These are phyloP conservation scores for Caenorhabditis japonica DNA, from an alignment of 2,888 invertebrate species.

Conservation along the genomic window DNA sequence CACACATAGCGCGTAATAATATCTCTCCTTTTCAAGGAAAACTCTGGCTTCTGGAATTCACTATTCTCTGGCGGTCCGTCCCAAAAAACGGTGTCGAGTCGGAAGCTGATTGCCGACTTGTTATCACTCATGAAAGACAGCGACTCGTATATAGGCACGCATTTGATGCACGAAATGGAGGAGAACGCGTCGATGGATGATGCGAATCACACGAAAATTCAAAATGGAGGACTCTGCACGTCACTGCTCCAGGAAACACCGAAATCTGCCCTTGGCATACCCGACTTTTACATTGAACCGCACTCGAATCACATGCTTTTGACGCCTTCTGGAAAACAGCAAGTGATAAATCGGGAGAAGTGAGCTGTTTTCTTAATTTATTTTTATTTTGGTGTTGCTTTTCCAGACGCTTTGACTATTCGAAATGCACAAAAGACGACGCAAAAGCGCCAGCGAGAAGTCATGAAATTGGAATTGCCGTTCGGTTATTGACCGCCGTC, in stretches of 20 bases:
- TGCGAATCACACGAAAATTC: not conserved
- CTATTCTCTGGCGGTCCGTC: conserved; percentile 12
- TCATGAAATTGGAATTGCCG: conserved; percentile 19
- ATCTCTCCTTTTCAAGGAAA: conserved; percentile 10
- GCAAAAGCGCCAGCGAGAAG: conserved; percentile 12
- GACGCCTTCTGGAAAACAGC: conserved; percentile 52
- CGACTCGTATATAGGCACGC: conserved; percentile 49
- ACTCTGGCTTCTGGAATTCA: conserved; percentile 28
- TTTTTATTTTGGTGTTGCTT: not conserved
- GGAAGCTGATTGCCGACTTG: conserved; percentile 25
- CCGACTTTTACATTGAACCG: conserved; percentile 57
- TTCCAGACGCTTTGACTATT: conserved; percentile 44
- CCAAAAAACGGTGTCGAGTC: not conserved
- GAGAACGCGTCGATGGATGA: not conserved
- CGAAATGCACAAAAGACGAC: conserved; percentile 29
- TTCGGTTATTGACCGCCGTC: conserved; percentile 15
- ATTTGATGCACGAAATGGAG: conserved; percentile 28
- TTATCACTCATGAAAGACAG: conserved; percentile 47
- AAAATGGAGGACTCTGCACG: not conserved
- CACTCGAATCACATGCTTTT: conserved; percentile 52
- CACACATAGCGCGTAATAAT: too few species aligned
- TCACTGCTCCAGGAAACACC: conserved; percentile 53
- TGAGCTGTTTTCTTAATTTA: not conserved
- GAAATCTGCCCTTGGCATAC: conserved; percentile 45
- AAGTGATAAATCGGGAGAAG: conserved; percentile 55